These are phyloP conservation scores for Cetonia aurata DNA, from an alignment of 2,888 invertebrate species.

Conservation along the genomic window DNA sequence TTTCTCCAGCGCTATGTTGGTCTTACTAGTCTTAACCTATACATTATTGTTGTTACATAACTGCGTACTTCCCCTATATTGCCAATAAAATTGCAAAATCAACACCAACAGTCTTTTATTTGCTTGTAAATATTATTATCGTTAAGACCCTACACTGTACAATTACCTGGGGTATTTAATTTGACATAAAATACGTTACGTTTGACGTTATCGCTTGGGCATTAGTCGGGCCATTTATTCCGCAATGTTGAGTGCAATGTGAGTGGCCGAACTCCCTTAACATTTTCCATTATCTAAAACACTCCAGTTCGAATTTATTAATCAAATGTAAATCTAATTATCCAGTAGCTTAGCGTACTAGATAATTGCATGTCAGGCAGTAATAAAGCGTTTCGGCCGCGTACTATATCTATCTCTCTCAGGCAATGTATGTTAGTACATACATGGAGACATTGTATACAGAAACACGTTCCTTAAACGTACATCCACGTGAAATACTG, in stretches of 20 bases:
- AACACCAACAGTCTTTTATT: constrained; percentile 8
- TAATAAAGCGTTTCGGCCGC: constrained; percentile 47
- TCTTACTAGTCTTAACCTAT: not conserved
- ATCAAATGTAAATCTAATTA: constrained; percentile 46
- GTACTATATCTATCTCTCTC: constrained; percentile 29
- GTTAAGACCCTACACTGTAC: constrained; percentile 3
- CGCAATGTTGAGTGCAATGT: constrained; percentile 13
- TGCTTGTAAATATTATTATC: constrained; percentile 1
- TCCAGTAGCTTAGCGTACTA: constrained; percentile 53
- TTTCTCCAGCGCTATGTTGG: too few species aligned
- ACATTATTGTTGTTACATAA: not conserved
- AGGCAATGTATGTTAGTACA: constrained; percentile 18
- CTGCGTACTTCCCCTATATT: too few species aligned
- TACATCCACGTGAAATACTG: constrained; percentile 32
- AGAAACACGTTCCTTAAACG: constrained; percentile 14
- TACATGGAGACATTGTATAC: not conserved
- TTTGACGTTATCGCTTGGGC: constrained; percentile 30
- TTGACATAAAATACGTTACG: constrained; percentile 32
- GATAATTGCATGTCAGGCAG: constrained; percentile 57
- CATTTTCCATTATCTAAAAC: constrained; percentile 39
- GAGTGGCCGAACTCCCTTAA: constrained; percentile 37
- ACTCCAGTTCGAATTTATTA: constrained; percentile 39
- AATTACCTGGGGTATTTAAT: constrained; percentile 29
- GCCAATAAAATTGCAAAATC: not conserved
- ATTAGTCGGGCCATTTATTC: constrained; percentile 36